Conservation (phyloP, 2,797 vertebrate species). For the Cryptoblepharus egeriae region DNA sequence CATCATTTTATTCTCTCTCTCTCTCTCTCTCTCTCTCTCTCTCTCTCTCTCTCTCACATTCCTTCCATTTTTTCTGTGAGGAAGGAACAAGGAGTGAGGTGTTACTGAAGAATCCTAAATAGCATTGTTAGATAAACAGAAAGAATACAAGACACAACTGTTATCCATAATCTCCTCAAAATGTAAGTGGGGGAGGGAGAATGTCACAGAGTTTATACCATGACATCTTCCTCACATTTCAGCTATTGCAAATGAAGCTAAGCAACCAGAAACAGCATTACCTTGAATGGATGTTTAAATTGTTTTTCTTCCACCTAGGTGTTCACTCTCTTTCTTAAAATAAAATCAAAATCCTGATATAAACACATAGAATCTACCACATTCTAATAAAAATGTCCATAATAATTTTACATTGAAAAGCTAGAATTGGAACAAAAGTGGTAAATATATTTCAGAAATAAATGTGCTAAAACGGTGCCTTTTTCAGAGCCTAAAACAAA, state of each 20-base stretch:
- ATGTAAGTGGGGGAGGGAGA: conserved; percentile 26
- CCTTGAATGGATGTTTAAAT: conserved; percentile 18
- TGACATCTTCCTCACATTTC: conserved; percentile 33
- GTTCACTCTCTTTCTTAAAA: not conserved
- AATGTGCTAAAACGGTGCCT: not conserved
- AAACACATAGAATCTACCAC: not conserved
- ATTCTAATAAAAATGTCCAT: conserved; percentile 22
- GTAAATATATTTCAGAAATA: not conserved
- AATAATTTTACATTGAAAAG: conserved; percentile 25
- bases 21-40: not conserved
- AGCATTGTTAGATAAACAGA: conserved; percentile 17
- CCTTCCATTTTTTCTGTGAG: conserved; percentile 17
- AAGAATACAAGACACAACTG: not conserved
- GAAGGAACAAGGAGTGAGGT: conserved; percentile 33
- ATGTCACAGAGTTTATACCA: conserved; percentile 40
- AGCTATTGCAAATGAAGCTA: conserved; percentile 31
- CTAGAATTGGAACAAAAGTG: not conserved
- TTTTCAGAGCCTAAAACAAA: not conserved
- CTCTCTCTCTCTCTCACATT: not conserved
- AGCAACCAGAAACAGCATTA: not conserved
- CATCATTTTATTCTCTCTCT: not conserved
- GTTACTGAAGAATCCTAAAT: not conserved
- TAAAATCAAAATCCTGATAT: not conserved
- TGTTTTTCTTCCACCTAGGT: not conserved
- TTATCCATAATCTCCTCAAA: conserved; percentile 33